Evolutionary conservation across 2,797 vertebrate genomes (phyloP).

Genomic region (Dendrocincla tyrannina): DNA sequence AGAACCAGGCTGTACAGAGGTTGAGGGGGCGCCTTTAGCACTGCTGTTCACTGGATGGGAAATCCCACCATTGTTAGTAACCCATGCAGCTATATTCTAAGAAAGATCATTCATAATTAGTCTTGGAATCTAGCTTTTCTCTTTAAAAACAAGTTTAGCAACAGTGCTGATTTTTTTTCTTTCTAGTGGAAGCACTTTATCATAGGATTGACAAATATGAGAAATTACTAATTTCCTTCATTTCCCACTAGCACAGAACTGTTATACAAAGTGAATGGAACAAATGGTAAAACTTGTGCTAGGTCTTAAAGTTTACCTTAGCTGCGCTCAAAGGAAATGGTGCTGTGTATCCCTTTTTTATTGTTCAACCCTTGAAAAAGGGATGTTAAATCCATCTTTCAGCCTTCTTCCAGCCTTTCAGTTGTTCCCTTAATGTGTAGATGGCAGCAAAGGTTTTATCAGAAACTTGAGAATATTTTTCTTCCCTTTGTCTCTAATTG

Average conservation of each 20-base stretch:
- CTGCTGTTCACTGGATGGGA: not conserved
- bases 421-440: not conserved
- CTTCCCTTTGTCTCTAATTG: not conserved
- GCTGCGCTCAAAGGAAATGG: not conserved
- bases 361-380: not conserved
- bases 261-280: not conserved
- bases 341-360: not conserved
- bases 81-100: not conserved
- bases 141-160: not conserved
- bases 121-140: not conserved
- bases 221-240: not conserved
- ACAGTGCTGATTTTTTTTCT: not conserved
- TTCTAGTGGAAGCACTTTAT: not conserved
- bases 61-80: not conserved
- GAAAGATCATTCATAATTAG: not conserved
- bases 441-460: not conserved
- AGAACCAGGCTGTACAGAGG: not conserved
- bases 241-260: not conserved
- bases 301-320: not conserved
- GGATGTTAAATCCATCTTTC: not conserved
- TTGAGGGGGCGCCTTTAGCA: fast-evolving
- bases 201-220: not conserved
- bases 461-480: not conserved
- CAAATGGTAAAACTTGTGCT: not conserved
- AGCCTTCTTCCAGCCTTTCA: not conserved